Evolutionary conservation across 2,113 vertebrate species (phyloP).

Genomic region (Zapornia atra): DNA sequence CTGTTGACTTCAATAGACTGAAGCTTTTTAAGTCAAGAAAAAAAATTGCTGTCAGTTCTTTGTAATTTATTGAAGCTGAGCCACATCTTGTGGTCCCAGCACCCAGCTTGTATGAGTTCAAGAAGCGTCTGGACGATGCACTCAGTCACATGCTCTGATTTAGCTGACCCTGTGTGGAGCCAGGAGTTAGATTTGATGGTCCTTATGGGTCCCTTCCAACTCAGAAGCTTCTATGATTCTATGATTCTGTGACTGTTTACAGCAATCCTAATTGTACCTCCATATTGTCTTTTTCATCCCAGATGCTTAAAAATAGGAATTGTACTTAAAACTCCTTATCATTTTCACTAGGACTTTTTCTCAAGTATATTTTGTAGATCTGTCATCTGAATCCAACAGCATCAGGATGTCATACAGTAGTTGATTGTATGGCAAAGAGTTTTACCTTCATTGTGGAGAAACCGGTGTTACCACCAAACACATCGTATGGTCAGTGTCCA

Average conservation of each 20-base stretch:
- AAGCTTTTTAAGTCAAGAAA: background rate
- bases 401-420: background rate
- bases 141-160: no score
- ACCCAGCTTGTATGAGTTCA: no score
- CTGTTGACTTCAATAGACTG: background rate
- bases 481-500: fast-evolving
- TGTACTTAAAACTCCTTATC: fast-evolving
- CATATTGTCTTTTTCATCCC: background rate
- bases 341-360: background rate
- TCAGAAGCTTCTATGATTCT: no score
- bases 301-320: background rate
- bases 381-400: background rate
- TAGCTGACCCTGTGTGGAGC: no score
- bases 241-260: background rate
- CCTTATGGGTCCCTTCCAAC: no score
- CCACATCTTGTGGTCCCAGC: background rate
- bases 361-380: background rate
- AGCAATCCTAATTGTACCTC: background rate
- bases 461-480: background rate
- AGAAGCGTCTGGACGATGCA: no score
- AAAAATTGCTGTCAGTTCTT: background rate
- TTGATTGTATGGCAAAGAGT: background rate
- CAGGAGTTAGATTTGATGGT: no score
- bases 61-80: background rate
- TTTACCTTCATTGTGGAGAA: background rate